Base-by-base conservation (phyloP, 2,113 vertebrate genomes). In the Carlito syrichta region DNA sequence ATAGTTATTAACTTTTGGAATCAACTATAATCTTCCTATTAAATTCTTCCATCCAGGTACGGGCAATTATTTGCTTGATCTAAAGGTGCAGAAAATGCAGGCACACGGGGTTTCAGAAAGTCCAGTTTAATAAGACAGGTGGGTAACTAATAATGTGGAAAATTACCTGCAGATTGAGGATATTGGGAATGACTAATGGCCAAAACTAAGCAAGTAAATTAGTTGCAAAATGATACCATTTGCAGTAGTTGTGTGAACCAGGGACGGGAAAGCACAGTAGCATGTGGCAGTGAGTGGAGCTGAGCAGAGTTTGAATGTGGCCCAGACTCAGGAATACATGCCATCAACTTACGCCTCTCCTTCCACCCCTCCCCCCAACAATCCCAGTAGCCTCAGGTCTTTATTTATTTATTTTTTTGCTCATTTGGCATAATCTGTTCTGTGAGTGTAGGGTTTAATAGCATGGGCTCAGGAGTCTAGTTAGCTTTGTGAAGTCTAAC, bases 101-200 rank as follows among this genome's bases (percentile, higher is more conserved):
- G 98, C 98, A 98, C 98, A 98, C 96, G 97, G 98, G 98, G 98
- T 98, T 99, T 98, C 97, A 96, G 98, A 98, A 98, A 99, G 99
- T 99, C 99, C 99, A 98, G 98, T 98, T 98, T 99, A 99, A 99
- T 98, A 99, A 99, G 98, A 99, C 99, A 99, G 99, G 99, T 99
- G 99, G 98, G 98, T 98, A 99, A 98, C 99, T 99, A 99, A 99
- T 99, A 99, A 99, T 98, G 98, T 99, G 99, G 99, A 99, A 99
- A 99, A 99, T 99, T 99, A 99, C 98, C 98, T 99, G 98, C 98
- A 99, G 98, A 99, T 99, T 99, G 99, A 99, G 98, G 98, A 98
- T 98, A 98, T 98, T 98, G 98, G 98, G 98, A 99, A 99, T 99
- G 98, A 99, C 98, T 99, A 99, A 99, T 99, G 99, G 98, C 98